Conservation (phyloP, 2,797 vertebrate genomes). For the Bovichtus diacanthus region DNA sequence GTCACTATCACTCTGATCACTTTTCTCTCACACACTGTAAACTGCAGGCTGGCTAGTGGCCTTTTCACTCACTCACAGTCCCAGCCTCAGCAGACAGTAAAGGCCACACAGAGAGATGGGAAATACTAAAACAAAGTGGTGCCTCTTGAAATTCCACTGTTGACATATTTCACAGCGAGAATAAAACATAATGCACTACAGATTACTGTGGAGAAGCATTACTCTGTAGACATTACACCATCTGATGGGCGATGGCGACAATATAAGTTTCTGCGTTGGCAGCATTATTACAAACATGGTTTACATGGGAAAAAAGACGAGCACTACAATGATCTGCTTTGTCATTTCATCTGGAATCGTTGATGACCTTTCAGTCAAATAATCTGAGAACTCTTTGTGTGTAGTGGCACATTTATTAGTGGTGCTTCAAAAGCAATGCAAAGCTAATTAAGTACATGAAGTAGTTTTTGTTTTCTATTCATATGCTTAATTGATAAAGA, state of each 20-base stretch:
- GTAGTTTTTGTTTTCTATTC: neutral
- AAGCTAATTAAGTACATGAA: too few relatives aligned
- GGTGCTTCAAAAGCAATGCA: neutral
- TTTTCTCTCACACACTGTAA: slow-evolving; percentile 78
- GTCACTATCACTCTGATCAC: slow-evolving; percentile 87
- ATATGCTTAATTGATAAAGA: neutral
- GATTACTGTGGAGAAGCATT: neutral
- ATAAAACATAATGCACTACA: neutral
- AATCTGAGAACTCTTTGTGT: neutral
- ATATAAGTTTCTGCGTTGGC: neutral
- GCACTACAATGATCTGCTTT: neutral
- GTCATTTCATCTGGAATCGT: neutral
- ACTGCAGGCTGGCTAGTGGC: slow-evolving; percentile 68
- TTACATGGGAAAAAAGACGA: neutral
- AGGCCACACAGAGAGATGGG: slow-evolving; percentile 27
- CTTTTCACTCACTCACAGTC: slow-evolving; percentile 66
- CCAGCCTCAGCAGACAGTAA: slow-evolving; percentile 33
- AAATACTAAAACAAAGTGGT: slow-evolving; percentile 41
- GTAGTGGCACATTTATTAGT: neutral
- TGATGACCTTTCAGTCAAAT: neutral
- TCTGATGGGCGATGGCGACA: neutral
- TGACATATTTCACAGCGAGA: slow-evolving; percentile 18
- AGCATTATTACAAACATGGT: neutral
- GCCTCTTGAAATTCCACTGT: neutral
- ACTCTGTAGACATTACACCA: neutral